phyloP scores from a whole-genome alignment of 2,113 vertebrate species.

The Fukomys damarensis region DNA sequence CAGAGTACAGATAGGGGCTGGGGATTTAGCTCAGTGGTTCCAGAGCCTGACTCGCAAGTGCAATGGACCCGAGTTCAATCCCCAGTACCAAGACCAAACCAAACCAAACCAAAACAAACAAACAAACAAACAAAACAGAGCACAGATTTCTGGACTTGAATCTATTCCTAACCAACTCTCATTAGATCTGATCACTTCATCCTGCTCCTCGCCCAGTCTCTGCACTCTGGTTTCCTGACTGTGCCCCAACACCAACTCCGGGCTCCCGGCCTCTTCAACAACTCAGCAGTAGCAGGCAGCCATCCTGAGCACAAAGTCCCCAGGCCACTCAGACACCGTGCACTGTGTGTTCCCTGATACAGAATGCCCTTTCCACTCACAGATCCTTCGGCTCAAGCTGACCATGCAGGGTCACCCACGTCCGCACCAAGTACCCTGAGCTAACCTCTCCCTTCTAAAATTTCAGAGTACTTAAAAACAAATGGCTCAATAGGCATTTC shows the following conservation, averaged over 20 bases:
- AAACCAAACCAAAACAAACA: no score
- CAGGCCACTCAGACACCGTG: neutral
- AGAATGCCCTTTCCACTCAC: neutral
- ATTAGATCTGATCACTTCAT: rapidly evolving
- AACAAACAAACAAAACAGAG: no score
- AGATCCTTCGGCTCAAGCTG: neutral
- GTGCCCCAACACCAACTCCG: neutral
- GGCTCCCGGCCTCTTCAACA: neutral
- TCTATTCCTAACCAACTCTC: neutral
- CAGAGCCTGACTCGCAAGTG: no score
- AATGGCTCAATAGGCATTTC: neutral
- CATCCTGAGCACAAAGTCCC: neutral
- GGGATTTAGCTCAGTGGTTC: no score
- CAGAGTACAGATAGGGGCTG: neutral
- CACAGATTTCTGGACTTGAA: neutral
- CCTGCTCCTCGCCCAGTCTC: neutral
- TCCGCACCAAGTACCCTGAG: neutral
- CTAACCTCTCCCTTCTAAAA: neutral
- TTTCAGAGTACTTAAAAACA: neutral
- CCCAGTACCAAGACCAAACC: no score
- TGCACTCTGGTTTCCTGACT: neutral
- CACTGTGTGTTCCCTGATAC: neutral
- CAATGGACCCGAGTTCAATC: no score
- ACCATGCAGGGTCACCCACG: neutral
- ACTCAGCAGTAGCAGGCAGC: neutral